Evolutionary conservation across 2,113 vertebrate species (phyloP).

Genomic region (Phyllopteryx taeniolatus): DNA sequence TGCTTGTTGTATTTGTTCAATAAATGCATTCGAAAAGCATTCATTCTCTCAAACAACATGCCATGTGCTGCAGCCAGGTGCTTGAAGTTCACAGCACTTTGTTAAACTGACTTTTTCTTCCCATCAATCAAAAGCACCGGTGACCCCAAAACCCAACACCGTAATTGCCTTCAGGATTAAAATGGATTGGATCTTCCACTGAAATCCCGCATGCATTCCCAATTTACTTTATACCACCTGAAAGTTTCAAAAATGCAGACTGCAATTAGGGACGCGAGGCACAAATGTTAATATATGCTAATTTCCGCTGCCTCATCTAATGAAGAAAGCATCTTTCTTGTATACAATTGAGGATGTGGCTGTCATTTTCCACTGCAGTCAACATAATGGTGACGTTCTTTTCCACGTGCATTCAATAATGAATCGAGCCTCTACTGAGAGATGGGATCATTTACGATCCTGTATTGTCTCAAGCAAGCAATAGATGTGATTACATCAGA

Average conservation of each 20-base stretch:
- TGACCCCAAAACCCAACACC: slow-evolving; percentile 72
- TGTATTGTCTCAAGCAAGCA: slow-evolving; percentile 32
- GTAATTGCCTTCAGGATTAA: slow-evolving; percentile 78
- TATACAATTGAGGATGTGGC: slow-evolving; percentile 15
- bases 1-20: slow-evolving; percentile 50
- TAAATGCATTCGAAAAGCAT: slow-evolving; percentile 58
- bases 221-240: slow-evolving; percentile 56
- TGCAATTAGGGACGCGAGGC: slow-evolving; percentile 31
- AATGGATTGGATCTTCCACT: slow-evolving; percentile 67
- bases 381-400: neutral
- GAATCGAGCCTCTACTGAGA: slow-evolving; percentile 16
- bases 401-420: slow-evolving; percentile 21
- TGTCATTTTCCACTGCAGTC: slow-evolving; percentile 1
- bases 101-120: slow-evolving; percentile 68
- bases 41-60: slow-evolving; percentile 43
- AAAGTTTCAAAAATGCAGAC: slow-evolving; percentile 49
- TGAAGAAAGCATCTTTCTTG: slow-evolving; percentile 6
- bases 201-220: slow-evolving; percentile 67
- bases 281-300: slow-evolving; percentile 41
- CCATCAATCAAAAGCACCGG: slow-evolving; percentile 71
- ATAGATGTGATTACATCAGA: slow-evolving; percentile 59
- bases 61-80: slow-evolving; percentile 58
- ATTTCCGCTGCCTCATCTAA: slow-evolving; percentile 19
- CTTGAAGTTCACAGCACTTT: slow-evolving; percentile 62
- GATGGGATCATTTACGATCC: slow-evolving; percentile 43